Base-by-base conservation (phyloP, 2,888 invertebrate genomes). In the Spilarctia lutea region DNA sequence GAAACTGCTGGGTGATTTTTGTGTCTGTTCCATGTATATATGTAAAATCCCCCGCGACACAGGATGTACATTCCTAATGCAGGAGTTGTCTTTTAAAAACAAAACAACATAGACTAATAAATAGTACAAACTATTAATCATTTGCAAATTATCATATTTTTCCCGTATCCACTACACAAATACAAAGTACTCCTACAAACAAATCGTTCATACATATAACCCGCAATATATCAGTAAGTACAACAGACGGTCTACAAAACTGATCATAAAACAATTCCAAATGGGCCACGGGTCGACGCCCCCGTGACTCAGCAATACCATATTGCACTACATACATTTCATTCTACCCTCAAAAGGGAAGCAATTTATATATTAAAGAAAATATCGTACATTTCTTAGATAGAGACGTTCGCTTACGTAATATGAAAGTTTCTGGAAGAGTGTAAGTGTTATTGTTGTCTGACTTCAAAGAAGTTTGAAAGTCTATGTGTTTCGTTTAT, bases 271-370 rank as follows among this genome's bases (percentile, higher is more conserved):
- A 79, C 27, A 71, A 67, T 45, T 75, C 30, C n/a, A 81, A 75
- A 81, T 83, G 74, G 76, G 75, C 73, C 84, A 79, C 60, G 68
- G 85, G 79, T 77, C 81, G 65, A 70, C 67, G 85, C 78, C 77
- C 84, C 68, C 79, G 66, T 83, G 85, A 83, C 68, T 79, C 83
- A 73, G 78, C 79, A 35, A 66, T 56, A 56, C 27, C 24, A 52
- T 73, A 60, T 52, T 48, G 65, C 73, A 66, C 67, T 72, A 80
- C 78, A 80, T 80, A 81, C 79, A 84, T 84, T 84, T 78, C 74
- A 79, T 65, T 69, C 56, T 45, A 72, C 70, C 70, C 75, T 42
- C n/a, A 72, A 73, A 77, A 73, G 79, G 77, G 72, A 30, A 73
- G 72, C 68, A 79, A 81, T 77, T 82, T 75, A 76, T 79, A 71